Base-by-base conservation (phyloP, 2,113 vertebrate species). In the Nettapus auritus region DNA sequence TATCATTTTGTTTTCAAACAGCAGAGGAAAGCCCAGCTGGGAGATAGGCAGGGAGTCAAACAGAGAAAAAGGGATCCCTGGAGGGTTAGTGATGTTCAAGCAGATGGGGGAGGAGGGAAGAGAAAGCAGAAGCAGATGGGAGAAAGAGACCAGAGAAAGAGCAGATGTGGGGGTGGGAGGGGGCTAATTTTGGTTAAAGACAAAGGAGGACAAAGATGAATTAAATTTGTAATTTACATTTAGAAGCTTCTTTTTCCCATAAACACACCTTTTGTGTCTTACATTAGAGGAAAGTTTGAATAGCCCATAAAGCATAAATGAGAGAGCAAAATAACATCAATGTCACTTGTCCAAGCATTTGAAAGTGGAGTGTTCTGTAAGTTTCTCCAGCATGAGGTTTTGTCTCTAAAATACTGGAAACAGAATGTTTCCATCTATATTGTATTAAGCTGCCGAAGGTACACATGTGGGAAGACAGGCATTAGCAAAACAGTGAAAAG, bases 101-200 rank as follows among this genome's bases (percentile, higher is more conserved):
- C 94, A 96, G 90, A 96, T 95, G 95, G 96, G 94, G 93, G 89
- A 97, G 83, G 85, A 95, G 90, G 90, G 70, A 92, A 93, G 40
- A 88, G 38, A 84, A 68, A 91, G 38, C 64, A 74, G 59, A 25
- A 97, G 59, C 96, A 97, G 93, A 97, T 96, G 96, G 92, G 87
- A 95, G 88, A 57, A 82, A 92, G n/a, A 93, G 14, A 95, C 73
- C 76, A 95, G 95, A 82, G 91, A 40, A 14, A 69, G 83, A 96
- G 78, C 96, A 97, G 96, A 96, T 97, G 96, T 91, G 91, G 64
- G 64, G 76, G 91, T 84, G 73, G 86, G 70, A 92, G 96, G 42
- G 74, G 93, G 91, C 53, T 96, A 91, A 95, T 95, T 96, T 94
- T 94, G 63, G 63, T 95, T 97, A 82, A 96, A 96, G 94, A 83